Evolutionary conservation across 2,888 invertebrate genomes (phyloP).

Genomic region (Plebejus anna): DNA sequence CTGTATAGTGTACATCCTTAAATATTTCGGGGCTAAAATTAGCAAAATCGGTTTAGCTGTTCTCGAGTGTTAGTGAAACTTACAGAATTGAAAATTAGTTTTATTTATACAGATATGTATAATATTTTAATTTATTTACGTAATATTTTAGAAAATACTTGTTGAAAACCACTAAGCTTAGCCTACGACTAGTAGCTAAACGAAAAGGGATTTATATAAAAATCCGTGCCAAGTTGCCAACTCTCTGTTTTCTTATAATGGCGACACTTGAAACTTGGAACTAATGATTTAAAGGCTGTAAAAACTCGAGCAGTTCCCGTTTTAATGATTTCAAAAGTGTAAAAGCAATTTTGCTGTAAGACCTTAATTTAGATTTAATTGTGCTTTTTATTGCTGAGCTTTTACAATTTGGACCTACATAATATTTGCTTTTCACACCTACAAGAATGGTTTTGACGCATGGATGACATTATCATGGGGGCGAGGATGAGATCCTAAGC

Average conservation of each 20-base stretch:
- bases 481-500: no score
- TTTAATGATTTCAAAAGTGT: slow-evolving; percentile 1
- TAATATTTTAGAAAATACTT: no score
- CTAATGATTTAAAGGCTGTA: slow-evolving; percentile 10
- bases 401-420: neutral
- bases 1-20: no score
- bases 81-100: no score
- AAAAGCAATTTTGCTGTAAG: neutral
- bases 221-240: slow-evolving; percentile 26
- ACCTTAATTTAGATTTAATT: neutral
- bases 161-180: no score
- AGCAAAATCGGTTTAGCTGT: no score
- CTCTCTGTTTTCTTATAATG: slow-evolving; percentile 19
- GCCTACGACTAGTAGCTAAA: neutral
- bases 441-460: neutral
- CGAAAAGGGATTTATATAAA: slow-evolving; percentile 15
- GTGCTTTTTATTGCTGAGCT: neutral
- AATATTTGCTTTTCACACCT: neutral
- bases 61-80: no score
- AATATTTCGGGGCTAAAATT: no score
- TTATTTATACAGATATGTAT: no score
- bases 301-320: slow-evolving; percentile 1
- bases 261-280: slow-evolving; percentile 20
- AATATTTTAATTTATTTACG: no score
- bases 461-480: no score